Percentiles rank a stretch among this genome's conserved stretches.
These are phyloP conservation scores for Microctonus hyperodae DNA, from an alignment of 2,888 invertebrate species.

Conservation along the genomic window DNA sequence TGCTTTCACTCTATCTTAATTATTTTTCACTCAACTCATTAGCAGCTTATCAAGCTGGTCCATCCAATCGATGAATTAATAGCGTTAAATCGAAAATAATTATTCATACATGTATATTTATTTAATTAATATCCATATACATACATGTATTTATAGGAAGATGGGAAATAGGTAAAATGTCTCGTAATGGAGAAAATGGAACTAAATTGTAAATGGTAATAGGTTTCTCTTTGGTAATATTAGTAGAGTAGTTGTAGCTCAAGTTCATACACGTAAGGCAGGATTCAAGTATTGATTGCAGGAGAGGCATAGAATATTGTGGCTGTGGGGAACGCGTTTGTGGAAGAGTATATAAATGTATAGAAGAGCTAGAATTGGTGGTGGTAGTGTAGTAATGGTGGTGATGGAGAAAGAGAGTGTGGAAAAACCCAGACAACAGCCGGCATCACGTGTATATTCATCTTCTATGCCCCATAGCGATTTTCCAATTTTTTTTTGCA, in stretches of 20 bases:
- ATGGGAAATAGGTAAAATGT: constrained; percentile 9
- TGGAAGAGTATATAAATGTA: constrained; percentile 10
- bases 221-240: constrained; percentile 40
- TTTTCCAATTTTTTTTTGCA: constrained; percentile 23
- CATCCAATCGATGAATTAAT: neutral
- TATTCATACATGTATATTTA: neutral
- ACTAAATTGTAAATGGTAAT: constrained; percentile 36
- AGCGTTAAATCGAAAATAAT: neutral
- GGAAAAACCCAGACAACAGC: constrained; percentile 57
- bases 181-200: constrained; percentile 14
- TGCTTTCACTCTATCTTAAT: neutral
- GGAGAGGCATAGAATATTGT: constrained; percentile 49
- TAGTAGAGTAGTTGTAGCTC: constrained; percentile 43
- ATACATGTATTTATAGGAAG: neutral
- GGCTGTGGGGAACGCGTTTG: constrained; percentile 32
- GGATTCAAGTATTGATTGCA: constrained; percentile 62
- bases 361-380: neutral
- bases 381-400: neutral
- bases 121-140: no score
- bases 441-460: constrained; percentile 25
- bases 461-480: constrained; percentile 11
- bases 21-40: neutral
- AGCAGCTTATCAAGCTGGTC: neutral
- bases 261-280: constrained; percentile 49
- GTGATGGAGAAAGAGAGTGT: constrained; percentile 41